Evolutionary conservation across 2,888 invertebrate genomes (phyloP).

Genomic region (Epistrophella euchroma): DNA sequence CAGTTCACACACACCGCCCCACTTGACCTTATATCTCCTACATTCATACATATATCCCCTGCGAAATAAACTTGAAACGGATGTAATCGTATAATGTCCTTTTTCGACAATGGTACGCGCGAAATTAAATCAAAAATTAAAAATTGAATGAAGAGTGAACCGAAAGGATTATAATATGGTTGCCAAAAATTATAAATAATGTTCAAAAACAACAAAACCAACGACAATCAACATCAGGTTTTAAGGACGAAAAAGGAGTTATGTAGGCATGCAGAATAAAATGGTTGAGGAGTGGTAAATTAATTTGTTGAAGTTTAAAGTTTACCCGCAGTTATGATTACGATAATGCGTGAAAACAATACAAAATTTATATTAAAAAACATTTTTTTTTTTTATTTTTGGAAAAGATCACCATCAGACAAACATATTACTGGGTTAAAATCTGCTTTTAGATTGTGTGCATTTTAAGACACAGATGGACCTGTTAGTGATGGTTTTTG

Average conservation of each 20-base stretch:
- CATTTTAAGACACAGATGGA: constrained; percentile 3
- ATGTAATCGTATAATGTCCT: constrained; percentile 1
- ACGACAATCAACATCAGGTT: neutral
- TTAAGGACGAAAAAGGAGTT: constrained; percentile 16
- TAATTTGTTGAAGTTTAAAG: constrained; percentile 36
- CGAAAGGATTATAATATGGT: constrained; percentile 62
- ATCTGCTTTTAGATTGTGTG: constrained; percentile 45
- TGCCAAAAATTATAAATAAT: constrained; percentile 41
- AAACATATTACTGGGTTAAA: constrained; percentile 12
- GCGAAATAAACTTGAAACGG: neutral
- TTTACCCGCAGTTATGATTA: neutral
- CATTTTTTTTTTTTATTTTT: constrained; percentile 13
- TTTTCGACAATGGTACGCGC: constrained; percentile 25
- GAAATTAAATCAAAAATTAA: constrained; percentile 60
- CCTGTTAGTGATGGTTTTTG: neutral
- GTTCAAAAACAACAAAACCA: neutral
- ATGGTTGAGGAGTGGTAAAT: constrained; percentile 3
- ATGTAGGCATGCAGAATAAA: constrained; percentile 19
- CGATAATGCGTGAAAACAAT: constrained; percentile 7
- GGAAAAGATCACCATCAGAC: constrained; percentile 38
- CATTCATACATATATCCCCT: neutral
- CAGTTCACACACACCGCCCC: neutral
- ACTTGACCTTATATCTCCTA: constrained; percentile 17
- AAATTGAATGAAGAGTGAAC: constrained; percentile 41
- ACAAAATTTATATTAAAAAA: neutral